These are phyloP conservation scores for Ametastegia equiseti DNA, from an alignment of 2,888 invertebrate genomes.

Conservation along the genomic window DNA sequence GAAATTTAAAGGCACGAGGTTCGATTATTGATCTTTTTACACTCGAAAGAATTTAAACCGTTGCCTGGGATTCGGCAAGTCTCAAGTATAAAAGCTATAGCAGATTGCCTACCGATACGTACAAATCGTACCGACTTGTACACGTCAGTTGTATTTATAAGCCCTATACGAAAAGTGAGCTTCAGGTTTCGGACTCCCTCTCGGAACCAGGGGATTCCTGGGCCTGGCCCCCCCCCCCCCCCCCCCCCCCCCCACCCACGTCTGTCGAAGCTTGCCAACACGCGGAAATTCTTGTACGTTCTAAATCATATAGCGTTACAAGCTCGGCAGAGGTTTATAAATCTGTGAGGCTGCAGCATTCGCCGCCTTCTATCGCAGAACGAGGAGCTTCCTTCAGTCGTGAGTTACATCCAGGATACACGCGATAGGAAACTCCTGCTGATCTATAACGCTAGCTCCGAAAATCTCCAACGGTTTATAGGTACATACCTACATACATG, in stretches of 20 bases:
- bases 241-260: no score
- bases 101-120: conserved; percentile 37
- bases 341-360: conserved; percentile 25
- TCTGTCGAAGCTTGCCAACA: conserved; percentile 26
- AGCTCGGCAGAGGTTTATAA: conserved; percentile 44
- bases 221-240: no score
- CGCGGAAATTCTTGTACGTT: conserved; percentile 21
- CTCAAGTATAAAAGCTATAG: background rate
- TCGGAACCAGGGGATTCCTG: background rate
- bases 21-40: conserved; percentile 24
- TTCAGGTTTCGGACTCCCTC: conserved; percentile 15
- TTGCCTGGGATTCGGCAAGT: background rate
- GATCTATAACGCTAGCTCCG: conserved; percentile 33
- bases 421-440: conserved; percentile 48
- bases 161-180: conserved; percentile 28
- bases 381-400: conserved; percentile 32
- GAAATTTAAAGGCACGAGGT: background rate
- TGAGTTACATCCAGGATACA: conserved; percentile 47
- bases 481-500: no score
- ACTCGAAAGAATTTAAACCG: background rate
- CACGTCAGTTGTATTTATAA: conserved; percentile 28
- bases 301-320: conserved; percentile 45
- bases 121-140: conserved; percentile 21
- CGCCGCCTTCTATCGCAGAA: conserved; percentile 26
- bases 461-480: conserved; percentile 8